These are phyloP conservation scores for Nasalis larvatus DNA, from an alignment of 2,113 vertebrate species.

Conservation along the genomic window DNA sequence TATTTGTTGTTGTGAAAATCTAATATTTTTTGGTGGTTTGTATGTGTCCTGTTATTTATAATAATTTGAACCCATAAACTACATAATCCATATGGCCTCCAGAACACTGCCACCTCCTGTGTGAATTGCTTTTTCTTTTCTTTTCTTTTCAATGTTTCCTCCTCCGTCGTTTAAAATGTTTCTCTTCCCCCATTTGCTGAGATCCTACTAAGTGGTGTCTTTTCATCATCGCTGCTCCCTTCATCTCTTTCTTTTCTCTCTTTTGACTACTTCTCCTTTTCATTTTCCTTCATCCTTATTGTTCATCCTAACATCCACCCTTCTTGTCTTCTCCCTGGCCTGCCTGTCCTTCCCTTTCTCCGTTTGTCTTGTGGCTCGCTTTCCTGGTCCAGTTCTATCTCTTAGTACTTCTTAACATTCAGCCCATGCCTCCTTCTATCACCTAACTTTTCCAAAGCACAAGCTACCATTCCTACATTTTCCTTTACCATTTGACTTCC, in stretches of 20 bases:
- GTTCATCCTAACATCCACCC: background rate
- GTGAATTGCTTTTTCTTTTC: slow-evolving; percentile 2
- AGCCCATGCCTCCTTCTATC: background rate
- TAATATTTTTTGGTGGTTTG: slow-evolving; percentile 11
- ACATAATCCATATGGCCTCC: background rate
- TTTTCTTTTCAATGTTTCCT: background rate
- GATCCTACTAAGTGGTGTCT: background rate
- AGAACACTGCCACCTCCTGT: background rate
- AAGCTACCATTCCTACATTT: background rate
- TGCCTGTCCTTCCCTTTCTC: background rate
- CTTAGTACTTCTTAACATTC: background rate
- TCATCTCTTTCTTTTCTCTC: slow-evolving; percentile 1
- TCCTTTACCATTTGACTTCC: background rate
- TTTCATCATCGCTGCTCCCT: slow-evolving; percentile 20
- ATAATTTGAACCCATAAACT: slow-evolving; percentile 13
- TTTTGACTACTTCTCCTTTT: background rate
- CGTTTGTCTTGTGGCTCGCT: background rate
- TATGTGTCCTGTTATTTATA: background rate
- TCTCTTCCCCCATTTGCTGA: slow-evolving; percentile 21
- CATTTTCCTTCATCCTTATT: background rate
- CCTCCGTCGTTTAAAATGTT: background rate
- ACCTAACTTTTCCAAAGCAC: slow-evolving; percentile 50
- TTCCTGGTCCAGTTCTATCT: background rate
- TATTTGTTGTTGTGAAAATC: slow-evolving; percentile 28
- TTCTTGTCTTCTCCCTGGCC: background rate